Conservation (phyloP, 2,113 vertebrate species). For the Gymnobelideus leadbeateri region DNA sequence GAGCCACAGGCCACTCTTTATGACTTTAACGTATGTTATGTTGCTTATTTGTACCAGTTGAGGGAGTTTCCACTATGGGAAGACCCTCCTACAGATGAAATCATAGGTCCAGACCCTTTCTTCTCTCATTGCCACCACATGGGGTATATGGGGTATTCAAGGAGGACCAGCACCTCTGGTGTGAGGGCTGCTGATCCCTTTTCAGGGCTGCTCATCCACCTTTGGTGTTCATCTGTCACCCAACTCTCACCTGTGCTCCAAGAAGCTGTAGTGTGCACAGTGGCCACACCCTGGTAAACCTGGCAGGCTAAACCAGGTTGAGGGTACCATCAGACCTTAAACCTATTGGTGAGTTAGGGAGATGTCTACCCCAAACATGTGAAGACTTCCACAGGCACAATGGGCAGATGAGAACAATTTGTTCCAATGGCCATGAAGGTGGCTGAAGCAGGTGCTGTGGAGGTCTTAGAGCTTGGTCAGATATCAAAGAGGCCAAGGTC, state of each 20-base stretch:
- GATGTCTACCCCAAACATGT: not conserved
- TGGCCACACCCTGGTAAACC: not conserved
- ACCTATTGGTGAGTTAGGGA: not conserved
- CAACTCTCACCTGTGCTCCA: not conserved
- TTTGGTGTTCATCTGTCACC: not conserved
- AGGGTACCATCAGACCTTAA: not conserved
- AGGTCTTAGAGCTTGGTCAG: not conserved
- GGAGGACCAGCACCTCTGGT: not conserved
- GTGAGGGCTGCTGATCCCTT: not conserved
- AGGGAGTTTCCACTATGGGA: not conserved
- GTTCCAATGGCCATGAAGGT: not conserved
- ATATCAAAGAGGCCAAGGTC: not conserved
- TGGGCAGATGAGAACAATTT: not conserved
- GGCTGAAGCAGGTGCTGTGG: not conserved
- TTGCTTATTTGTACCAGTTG: not conserved
- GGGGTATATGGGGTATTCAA: not conserved
- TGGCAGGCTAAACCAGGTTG: not conserved
- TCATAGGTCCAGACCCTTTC: not conserved
- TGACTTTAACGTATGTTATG: not conserved
- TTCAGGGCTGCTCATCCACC: not conserved
- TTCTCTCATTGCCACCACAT: not conserved
- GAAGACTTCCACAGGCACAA: not conserved
- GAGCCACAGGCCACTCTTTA: not conserved
- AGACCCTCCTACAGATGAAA: not conserved
- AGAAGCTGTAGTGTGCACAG: not conserved